phyloP scores from a whole-genome alignment of 37 sponge, comb jelly and placozoan genomes.

The Crambe crambe region DNA sequence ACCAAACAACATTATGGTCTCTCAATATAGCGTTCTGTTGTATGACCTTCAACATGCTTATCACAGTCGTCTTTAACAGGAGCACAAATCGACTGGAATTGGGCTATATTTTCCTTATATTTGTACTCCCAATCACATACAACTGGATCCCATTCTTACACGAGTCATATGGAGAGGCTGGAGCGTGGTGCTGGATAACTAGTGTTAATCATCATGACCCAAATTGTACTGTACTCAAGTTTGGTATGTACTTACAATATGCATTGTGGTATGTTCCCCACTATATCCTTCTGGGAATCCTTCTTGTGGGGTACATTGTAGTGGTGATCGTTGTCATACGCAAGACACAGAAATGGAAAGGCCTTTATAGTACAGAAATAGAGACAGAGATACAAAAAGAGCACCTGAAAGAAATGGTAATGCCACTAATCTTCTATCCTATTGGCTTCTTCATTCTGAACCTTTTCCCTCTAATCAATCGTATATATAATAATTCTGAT shows the following conservation, averaged over 20 bases:
- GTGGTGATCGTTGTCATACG: neutral
- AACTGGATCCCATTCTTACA: constrained; percentile 69
- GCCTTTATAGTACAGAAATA: constrained; percentile 5
- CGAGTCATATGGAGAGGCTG: constrained; percentile 55
- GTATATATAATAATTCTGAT: constrained; percentile 20
- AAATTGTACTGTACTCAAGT: neutral
- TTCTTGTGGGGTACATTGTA: constrained; percentile 27
- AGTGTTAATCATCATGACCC: neutral
- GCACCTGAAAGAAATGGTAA: constrained; percentile 32
- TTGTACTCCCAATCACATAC: constrained; percentile 53
- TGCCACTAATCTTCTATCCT: constrained; percentile 54
- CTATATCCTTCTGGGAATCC: constrained; percentile 7
- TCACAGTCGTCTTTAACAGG: constrained; percentile 25
- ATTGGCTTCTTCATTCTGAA: constrained; percentile 47
- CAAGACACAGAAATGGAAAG: constrained; percentile 22
- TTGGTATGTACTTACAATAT: constrained; percentile 26
- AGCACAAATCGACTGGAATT: constrained; percentile 19
- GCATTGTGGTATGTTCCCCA: constrained; percentile 54
- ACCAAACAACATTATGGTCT: constrained; percentile 47
- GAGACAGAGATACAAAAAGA: constrained; percentile 12
- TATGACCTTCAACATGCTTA: constrained; percentile 47
- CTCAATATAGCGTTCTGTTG: constrained; percentile 27
- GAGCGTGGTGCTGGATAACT: constrained; percentile 80
- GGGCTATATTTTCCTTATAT: constrained; percentile 27
- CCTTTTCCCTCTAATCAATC: constrained; percentile 52